A percentile compares a stretch with the other conserved stretches of the same genome.
These are phyloP conservation scores for Coecobrya sp. DNA, from an alignment of 2,888 invertebrate species.

Conservation along the genomic window DNA sequence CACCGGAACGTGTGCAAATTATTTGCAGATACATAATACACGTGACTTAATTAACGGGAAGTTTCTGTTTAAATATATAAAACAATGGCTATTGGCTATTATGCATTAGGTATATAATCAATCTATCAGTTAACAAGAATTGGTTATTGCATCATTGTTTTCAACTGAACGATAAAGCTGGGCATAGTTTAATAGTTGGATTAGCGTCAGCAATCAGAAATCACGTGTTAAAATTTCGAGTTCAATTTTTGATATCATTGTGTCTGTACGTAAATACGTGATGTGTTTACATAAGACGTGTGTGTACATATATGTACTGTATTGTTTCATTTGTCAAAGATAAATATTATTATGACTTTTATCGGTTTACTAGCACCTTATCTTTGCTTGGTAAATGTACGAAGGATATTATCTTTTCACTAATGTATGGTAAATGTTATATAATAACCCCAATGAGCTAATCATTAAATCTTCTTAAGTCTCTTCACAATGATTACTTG, in stretches of 20 bases:
- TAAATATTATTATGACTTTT: background rate
- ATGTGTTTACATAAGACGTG: background rate
- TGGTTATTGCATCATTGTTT: background rate
- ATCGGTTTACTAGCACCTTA: background rate
- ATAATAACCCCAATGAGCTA: background rate
- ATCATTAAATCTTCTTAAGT: slow-evolving; percentile 3
- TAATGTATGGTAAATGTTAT: background rate
- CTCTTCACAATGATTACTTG: background rate
- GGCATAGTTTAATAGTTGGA: background rate
- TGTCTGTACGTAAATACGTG: background rate
- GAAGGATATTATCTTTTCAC: background rate
- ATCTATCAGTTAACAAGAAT: background rate
- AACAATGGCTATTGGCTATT: too few relatives aligned
- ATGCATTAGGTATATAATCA: too few relatives aligned
- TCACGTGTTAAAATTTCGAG: slow-evolving; percentile 4
- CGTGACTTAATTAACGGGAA: too few relatives aligned
- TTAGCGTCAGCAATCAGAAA: background rate
- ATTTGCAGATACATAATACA: too few relatives aligned
- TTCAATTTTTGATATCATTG: slow-evolving; percentile 12
- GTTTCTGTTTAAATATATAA: too few relatives aligned
- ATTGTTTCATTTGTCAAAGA: background rate
- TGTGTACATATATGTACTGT: background rate
- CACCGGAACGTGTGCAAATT: too few relatives aligned
- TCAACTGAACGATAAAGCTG: background rate
- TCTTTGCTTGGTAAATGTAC: too few relatives aligned